Percentiles rank a stretch among this genome's conserved stretches.
Conservation (phyloP, 2,888 invertebrate genomes). For the Cryptophagus acutangulus region DNA sequence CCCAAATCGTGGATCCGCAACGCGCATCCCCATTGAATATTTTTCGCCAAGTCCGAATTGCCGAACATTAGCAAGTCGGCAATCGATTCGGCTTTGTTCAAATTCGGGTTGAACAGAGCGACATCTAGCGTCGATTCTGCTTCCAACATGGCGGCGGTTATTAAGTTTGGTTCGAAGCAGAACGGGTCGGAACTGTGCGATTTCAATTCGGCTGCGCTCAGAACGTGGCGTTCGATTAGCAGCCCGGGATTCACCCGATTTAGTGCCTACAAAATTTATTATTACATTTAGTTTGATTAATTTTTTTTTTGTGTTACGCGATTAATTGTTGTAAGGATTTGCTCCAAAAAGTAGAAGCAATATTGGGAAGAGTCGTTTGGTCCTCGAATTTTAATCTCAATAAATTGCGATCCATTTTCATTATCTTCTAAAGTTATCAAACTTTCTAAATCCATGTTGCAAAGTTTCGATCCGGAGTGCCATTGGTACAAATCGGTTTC, state of each 20-base stretch:
- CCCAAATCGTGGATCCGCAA: slow-evolving; percentile 58
- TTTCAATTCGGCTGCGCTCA: slow-evolving; percentile 58
- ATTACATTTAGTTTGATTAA: neutral
- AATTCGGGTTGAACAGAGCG: slow-evolving; percentile 47
- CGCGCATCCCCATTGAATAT: slow-evolving; percentile 53
- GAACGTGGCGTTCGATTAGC: slow-evolving; percentile 58
- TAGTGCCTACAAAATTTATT: slow-evolving; percentile 47
- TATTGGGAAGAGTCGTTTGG: slow-evolving; percentile 53
- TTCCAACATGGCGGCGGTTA: slow-evolving; percentile 45
- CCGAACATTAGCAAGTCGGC: slow-evolving; percentile 57
- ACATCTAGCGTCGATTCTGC: slow-evolving; percentile 47
- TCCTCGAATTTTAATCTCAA: slow-evolving; percentile 65
- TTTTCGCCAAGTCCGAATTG: slow-evolving; percentile 39
- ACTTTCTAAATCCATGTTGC: slow-evolving; percentile 63
- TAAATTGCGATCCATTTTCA: slow-evolving; percentile 47
- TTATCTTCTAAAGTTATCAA: slow-evolving; percentile 59
- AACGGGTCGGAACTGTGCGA: slow-evolving; percentile 43
- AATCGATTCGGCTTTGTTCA: slow-evolving; percentile 53
- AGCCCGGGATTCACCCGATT: slow-evolving; percentile 64
- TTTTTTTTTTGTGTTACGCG: slow-evolving; percentile 43
- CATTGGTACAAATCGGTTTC: slow-evolving; percentile 69
- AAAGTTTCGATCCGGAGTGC: slow-evolving; percentile 66
- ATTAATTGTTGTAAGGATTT: slow-evolving; percentile 59
- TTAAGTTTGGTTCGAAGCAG: slow-evolving; percentile 44
- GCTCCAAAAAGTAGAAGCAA: slow-evolving; percentile 66